Conservation (phyloP, 64 coral and sea anemone species). For the Porites australiensis region DNA sequence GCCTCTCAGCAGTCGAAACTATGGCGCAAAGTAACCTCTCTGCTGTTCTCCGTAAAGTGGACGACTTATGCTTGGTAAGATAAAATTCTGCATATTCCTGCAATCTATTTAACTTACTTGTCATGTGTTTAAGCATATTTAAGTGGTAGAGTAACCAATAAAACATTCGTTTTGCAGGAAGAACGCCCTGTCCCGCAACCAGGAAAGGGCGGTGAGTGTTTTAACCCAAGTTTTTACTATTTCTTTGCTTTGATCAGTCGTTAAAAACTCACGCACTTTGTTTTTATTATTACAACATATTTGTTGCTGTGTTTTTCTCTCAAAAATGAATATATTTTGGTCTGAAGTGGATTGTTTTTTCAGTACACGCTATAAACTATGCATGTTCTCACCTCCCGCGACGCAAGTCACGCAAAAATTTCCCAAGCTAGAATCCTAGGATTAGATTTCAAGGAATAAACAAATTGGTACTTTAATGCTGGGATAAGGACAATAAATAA, state of each 20-base stretch:
- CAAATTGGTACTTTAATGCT: too few relatives aligned
- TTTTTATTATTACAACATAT: too few relatives aligned
- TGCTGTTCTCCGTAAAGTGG: conserved; percentile 77
- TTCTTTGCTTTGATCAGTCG: not conserved
- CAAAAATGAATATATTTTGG: too few relatives aligned
- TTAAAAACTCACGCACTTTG: too few relatives aligned
- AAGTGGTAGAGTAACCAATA: not conserved
- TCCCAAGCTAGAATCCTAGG: too few relatives aligned
- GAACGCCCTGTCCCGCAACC: conserved; percentile 70
- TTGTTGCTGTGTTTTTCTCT: too few relatives aligned
- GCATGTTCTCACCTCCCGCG: too few relatives aligned
- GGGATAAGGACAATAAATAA: too few relatives aligned
- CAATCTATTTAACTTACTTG: not conserved
- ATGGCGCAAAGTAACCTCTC: conserved; percentile 81
- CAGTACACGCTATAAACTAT: too few relatives aligned
- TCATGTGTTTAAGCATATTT: not conserved
- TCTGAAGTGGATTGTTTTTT: too few relatives aligned
- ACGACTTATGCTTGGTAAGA: conserved; percentile 78
- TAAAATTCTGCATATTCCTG: not conserved
- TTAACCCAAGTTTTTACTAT: not conserved
- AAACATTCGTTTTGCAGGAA: conserved; percentile 58
- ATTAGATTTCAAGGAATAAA: too few relatives aligned
- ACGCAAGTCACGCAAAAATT: too few relatives aligned
- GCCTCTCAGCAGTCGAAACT: not conserved
- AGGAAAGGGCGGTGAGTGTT: conserved; percentile 70